These are phyloP conservation scores for Ernsta delagoae DNA, from an alignment of 2,888 invertebrate species.

Conservation along the genomic window DNA sequence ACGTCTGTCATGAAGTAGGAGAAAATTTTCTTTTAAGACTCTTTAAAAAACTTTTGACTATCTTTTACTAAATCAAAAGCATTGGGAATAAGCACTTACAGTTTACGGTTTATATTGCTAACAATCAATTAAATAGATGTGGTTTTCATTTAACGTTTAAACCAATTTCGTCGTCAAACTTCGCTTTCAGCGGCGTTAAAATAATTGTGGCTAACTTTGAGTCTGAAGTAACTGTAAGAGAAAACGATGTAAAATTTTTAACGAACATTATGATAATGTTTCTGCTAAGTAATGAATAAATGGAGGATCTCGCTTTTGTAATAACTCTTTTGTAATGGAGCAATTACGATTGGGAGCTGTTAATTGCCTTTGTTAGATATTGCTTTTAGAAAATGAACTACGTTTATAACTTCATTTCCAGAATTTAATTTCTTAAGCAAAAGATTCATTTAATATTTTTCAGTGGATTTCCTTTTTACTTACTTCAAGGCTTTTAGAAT, in stretches of 20 bases:
- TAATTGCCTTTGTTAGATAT: constrained; percentile 33
- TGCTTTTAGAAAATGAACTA: constrained; percentile 27
- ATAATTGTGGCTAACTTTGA: constrained; percentile 29
- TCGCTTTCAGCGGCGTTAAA: constrained; percentile 44
- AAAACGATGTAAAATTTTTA: constrained; percentile 1
- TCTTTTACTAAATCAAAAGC: not conserved
- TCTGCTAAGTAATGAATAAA: constrained; percentile 35
- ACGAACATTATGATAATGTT: constrained; percentile 29
- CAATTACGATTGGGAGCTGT: constrained; percentile 30
- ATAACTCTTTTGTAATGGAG: constrained; percentile 35
- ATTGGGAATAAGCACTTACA: not conserved
- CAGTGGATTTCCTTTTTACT: not conserved
- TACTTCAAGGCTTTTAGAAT: not conserved
- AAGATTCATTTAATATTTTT: constrained; percentile 1
- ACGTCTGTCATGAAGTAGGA: no score
- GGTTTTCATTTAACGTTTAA: constrained; percentile 39
- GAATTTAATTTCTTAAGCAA: constrained; percentile 9
- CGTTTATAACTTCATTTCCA: constrained; percentile 17
- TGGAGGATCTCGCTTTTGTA: constrained; percentile 25
- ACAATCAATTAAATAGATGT: constrained; percentile 41
- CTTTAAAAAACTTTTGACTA: no score
- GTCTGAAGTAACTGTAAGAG: constrained; percentile 11
- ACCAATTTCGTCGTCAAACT: constrained; percentile 44
- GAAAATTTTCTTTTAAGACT: no score
- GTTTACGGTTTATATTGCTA: not conserved